Percentiles rank a stretch among this genome's conserved stretches.
Evolutionary conservation across 2,797 vertebrate species (phyloP).

Genomic region (Myiotriccus ornatus): DNA sequence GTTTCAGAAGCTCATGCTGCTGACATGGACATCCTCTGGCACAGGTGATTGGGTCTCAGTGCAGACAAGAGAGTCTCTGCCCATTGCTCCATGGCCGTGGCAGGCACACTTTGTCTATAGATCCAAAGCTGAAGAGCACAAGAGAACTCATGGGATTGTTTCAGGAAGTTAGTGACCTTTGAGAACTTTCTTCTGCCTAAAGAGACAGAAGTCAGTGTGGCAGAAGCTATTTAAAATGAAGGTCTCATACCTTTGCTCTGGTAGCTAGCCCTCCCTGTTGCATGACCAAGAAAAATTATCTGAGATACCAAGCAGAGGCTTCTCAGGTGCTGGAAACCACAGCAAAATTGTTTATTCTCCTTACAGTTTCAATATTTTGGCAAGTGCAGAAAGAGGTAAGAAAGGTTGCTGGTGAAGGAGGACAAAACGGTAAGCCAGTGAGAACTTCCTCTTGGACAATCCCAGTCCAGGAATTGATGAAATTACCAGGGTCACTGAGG

Average conservation of each 20-base stretch:
- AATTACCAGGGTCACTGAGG: background rate
- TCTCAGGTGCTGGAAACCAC: background rate
- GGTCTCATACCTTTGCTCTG: background rate
- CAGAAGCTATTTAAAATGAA: background rate
- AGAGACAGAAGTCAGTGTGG: background rate
- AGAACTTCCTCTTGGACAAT: background rate
- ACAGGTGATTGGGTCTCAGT: background rate
- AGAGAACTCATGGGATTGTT: background rate
- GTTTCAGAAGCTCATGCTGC: background rate
- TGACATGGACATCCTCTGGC: background rate
- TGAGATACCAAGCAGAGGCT: background rate
- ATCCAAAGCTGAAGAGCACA: background rate
- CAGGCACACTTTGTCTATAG: background rate
- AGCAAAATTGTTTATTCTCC: background rate
- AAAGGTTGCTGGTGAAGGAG: background rate
- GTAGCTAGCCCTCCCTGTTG: background rate
- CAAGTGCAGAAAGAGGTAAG: background rate
- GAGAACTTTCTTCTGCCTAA: background rate
- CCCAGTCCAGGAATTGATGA: background rate
- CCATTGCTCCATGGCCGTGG: background rate
- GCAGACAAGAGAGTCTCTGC: background rate
- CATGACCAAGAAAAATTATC: background rate
- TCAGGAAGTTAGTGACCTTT: background rate
- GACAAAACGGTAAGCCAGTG: background rate
- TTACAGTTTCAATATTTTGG: background rate